phyloP scores from a whole-genome alignment of 2,113 vertebrate genomes.

The Tragelaphus strepsiceros region DNA sequence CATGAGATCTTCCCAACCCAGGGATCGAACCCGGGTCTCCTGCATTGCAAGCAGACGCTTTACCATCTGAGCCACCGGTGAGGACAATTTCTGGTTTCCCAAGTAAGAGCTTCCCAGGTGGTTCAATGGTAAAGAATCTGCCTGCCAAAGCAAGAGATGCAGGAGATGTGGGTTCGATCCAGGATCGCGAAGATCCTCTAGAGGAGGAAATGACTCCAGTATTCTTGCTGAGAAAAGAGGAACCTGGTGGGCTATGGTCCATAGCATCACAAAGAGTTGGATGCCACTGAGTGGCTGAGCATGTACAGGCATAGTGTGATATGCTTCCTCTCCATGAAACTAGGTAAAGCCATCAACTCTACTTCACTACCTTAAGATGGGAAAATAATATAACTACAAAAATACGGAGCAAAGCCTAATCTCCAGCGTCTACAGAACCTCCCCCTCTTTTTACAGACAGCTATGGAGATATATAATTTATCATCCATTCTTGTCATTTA shows the following conservation, averaged over 20 bases:
- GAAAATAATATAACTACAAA: slow-evolving; percentile 42
- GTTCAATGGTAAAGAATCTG: neutral
- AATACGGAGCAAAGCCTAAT: neutral
- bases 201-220: neutral
- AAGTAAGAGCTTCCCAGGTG: neutral
- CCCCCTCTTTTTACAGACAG: neutral
- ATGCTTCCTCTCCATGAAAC: neutral
- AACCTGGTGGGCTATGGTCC: neutral
- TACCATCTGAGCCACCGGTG: no score
- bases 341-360: neutral
- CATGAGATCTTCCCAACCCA: no score
- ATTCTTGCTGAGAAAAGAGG: neutral
- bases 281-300: neutral
- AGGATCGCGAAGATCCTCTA: neutral
- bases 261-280: neutral
- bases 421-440: neutral
- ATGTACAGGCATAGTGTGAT: neutral
- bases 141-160: neutral
- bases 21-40: no score
- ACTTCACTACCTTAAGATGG: slow-evolving; percentile 30
- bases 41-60: no score
- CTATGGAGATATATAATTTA: slow-evolving; percentile 19
- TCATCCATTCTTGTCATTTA: slow-evolving; percentile 15
- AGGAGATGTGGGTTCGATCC: neutral
- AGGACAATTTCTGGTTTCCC: neutral